Evolutionary conservation across 2,888 invertebrate species (phyloP), one percentile per base, ranked within the genome.

Genomic region (Nephrocerus scutellatus): DNA sequence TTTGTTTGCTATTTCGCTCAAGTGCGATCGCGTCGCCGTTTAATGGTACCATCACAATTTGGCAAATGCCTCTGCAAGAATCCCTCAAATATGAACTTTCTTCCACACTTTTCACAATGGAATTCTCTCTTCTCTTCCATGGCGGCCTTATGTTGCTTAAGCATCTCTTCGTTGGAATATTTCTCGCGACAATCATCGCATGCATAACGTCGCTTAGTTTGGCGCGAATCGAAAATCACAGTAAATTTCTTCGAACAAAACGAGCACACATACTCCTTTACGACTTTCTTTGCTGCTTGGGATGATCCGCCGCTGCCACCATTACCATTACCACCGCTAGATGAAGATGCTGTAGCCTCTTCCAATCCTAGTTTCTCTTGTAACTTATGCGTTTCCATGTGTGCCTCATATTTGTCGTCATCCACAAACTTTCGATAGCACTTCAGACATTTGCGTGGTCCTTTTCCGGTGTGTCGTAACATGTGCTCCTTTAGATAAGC

Each of bases 361-460:
- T 66, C 67, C 3, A 62, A 62, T 22, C 64, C 66, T 4, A 64
- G 50, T 39, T 61, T 57, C 18, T 64, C 64, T 47, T 64, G 66
- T 15, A 63, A 52, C 38, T 59, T 62, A 41, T 67, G 66, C 15
- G 62, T 54, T 8, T 67, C 65, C 50, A 66, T 55, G 39, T 67
- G 66, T 2, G 59, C 50, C 10, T 62, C 53, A 22, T 47, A 63
- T 34, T 67, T 67, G 16, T 50, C 45, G 15, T 68, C 62, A 10
- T 66, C 67, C 7, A 65, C 51, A 29, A 67, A 67, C 33, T 68
- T 67, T 22, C 66, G 62, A 44, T 66, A 66, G 41, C 66, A 67
- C 20, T 65, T 63, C 0, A 59, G 51, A 34, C 66, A 67, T 12
- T 67, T 63, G n/a, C 49, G 57, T 0, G 66, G 66, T 12, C 63